Conservation (phyloP, 2,113 vertebrate species). For the Sakesphorus luctuosus region DNA sequence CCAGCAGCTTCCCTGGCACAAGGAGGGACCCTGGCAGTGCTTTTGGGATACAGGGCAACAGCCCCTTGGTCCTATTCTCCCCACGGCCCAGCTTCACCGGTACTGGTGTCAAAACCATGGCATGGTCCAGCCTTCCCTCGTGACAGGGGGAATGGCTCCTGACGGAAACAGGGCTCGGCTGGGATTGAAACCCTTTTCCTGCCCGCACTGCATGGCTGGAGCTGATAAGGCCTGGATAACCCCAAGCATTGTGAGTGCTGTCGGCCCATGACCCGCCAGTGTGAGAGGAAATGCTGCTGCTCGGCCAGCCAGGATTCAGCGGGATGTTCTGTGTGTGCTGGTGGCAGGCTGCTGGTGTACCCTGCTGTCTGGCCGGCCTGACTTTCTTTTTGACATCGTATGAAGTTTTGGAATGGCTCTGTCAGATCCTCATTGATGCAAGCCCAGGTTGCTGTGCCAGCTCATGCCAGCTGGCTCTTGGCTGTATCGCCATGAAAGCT, state of each 20-base stretch:
- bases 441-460: not conserved
- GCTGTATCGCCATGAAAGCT: accelerated
- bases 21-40: not conserved
- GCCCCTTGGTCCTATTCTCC: not conserved
- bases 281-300: not conserved
- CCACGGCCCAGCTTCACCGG: not conserved
- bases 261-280: not conserved
- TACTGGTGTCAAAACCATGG: accelerated
- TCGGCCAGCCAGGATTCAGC: accelerated
- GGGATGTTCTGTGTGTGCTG: accelerated
- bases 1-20: not conserved
- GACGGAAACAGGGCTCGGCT: not conserved
- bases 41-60: not conserved
- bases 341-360: accelerated
- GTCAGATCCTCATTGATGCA: not conserved
- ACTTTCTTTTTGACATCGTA: not conserved
- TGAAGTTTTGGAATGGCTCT: not conserved
- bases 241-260: not conserved
- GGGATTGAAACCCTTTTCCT: conserved; percentile 55
- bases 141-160: not conserved
- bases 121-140: not conserved
- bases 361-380: not conserved
- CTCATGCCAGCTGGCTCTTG: accelerated
- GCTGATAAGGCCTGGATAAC: conserved; percentile 45
- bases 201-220: not conserved